Percentiles rank a stretch among this genome's conserved stretches.
Evolutionary conservation across 2,888 invertebrate species (phyloP).

Genomic region (Empis livida): DNA sequence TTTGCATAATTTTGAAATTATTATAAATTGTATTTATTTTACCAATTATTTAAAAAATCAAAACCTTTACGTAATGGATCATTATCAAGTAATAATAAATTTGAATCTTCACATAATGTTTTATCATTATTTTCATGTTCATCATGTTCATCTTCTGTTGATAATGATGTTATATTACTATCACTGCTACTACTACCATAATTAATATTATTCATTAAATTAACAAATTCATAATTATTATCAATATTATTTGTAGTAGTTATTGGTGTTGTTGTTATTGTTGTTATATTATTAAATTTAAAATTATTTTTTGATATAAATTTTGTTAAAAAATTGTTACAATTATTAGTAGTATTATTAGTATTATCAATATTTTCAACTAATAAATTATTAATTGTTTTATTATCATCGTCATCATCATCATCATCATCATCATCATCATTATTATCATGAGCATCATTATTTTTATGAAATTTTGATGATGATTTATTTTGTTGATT

Average conservation of each 20-base stretch:
- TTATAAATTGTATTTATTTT: too few species aligned
- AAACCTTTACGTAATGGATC: slow-evolving; percentile 20
- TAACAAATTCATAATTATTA: not conserved
- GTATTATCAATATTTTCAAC: not conserved
- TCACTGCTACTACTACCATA: slow-evolving; percentile 14
- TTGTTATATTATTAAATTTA: slow-evolving; percentile 2
- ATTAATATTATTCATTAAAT: slow-evolving; percentile 7
- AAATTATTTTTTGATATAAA: slow-evolving; percentile 9
- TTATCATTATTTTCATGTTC: slow-evolving; percentile 14
- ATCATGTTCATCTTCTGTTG: slow-evolving; percentile 8
- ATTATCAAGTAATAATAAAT: slow-evolving; percentile 18
- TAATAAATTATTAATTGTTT: too few species aligned
- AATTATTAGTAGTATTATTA: not conserved
- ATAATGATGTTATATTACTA: slow-evolving; percentile 14
- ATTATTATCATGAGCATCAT: too few species aligned
- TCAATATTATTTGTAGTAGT: not conserved
- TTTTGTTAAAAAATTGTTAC: slow-evolving; percentile 6
- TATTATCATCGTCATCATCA: too few species aligned
- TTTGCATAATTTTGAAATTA: too few species aligned
- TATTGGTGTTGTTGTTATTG: not conserved
- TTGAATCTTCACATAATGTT: slow-evolving; percentile 18
- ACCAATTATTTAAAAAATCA: slow-evolving; percentile 28
- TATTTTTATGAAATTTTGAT: too few species aligned
- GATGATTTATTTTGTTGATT: too few species aligned
- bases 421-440: too few species aligned